These are phyloP conservation scores for Bombus waltoni DNA, from an alignment of 1,140 invertebrate species.

Conservation along the genomic window DNA sequence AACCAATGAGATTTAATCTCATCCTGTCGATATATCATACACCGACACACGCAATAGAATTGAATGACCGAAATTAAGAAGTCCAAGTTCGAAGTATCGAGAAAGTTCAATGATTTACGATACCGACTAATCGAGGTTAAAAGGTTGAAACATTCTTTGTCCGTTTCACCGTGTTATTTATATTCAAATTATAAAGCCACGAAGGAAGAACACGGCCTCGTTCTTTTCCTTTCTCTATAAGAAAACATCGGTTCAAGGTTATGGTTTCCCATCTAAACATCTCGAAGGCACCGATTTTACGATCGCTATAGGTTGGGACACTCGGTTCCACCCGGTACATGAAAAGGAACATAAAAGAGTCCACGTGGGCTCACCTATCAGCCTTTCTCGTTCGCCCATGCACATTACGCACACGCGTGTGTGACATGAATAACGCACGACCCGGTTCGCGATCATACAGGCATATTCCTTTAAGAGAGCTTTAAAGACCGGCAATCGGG, in stretches of 20 bases:
- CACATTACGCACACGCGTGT: slow-evolving; percentile 63
- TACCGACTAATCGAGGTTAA: background rate
- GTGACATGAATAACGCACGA: slow-evolving; percentile 61
- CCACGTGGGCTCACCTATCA: slow-evolving; percentile 64
- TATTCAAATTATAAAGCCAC: background rate
- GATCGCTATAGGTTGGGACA: background rate
- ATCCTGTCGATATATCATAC: no score
- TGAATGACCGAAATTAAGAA: background rate
- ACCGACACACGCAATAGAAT: no score
- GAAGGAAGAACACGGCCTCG: no score
- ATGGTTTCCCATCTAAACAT: background rate
- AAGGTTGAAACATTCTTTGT: background rate
- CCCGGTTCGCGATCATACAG: slow-evolving; percentile 50
- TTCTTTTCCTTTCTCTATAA: background rate
- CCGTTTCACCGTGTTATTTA: no score
- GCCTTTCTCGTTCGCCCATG: slow-evolving; percentile 66
- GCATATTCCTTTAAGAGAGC: slow-evolving; percentile 60
- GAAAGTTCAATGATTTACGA: background rate
- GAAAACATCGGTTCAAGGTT: background rate
- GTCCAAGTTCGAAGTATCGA: background rate
- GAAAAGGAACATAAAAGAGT: slow-evolving; percentile 47
- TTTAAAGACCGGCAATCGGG: slow-evolving; percentile 55
- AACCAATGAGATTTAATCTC: no score
- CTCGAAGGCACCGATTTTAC: background rate
- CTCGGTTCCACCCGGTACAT: slow-evolving; percentile 59